phyloP scores from a whole-genome alignment of 2,888 invertebrate genomes.

The Diarsia rubi region DNA sequence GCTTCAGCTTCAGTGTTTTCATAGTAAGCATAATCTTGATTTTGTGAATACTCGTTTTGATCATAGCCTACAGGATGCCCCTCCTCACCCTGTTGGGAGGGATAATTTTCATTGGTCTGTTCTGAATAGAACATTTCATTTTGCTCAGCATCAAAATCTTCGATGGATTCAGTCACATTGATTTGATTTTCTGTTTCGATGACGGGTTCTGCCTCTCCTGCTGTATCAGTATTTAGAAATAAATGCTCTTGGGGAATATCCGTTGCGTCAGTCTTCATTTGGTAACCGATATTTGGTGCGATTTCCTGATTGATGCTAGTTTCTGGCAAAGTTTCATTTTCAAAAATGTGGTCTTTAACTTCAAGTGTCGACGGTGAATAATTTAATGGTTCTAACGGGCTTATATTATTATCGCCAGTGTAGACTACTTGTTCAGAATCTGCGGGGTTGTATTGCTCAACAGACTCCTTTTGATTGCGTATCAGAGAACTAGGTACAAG shows the following conservation, averaged over 20 bases:
- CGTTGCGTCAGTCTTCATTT: conserved; percentile 59
- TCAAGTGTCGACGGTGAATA: conserved; percentile 41
- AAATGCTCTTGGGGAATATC: conserved; percentile 63
- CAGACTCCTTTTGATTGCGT: conserved; percentile 42
- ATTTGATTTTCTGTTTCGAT: conserved; percentile 21
- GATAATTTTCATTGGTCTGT: conserved; percentile 66
- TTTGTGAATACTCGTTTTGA: conserved; percentile 68
- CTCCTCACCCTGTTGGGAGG: conserved; percentile 65
- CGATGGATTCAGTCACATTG: conserved; percentile 61
- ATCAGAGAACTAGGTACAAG: conserved; percentile 12
- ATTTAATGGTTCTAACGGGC: conserved; percentile 54
- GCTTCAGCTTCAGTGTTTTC: conserved; percentile 72
- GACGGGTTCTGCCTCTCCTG: conserved; percentile 36
- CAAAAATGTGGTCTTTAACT: conserved; percentile 3
- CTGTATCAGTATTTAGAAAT: conserved; percentile 8
- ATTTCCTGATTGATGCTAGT: conserved; percentile 66
- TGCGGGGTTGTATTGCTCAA: conserved; percentile 39
- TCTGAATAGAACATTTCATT: conserved; percentile 81
- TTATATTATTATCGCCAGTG: conserved; percentile 58
- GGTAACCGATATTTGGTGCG: conserved; percentile 59
- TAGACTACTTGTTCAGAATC: conserved; percentile 53
- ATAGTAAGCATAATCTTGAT: conserved; percentile 77
- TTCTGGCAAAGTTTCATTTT: conserved; percentile 66
- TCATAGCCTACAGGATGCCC: conserved; percentile 60
- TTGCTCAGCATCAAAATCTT: conserved; percentile 80